Evolutionary conservation across 2,113 vertebrate species (phyloP).

Genomic region (Cyphomyrus plagiostoma): DNA sequence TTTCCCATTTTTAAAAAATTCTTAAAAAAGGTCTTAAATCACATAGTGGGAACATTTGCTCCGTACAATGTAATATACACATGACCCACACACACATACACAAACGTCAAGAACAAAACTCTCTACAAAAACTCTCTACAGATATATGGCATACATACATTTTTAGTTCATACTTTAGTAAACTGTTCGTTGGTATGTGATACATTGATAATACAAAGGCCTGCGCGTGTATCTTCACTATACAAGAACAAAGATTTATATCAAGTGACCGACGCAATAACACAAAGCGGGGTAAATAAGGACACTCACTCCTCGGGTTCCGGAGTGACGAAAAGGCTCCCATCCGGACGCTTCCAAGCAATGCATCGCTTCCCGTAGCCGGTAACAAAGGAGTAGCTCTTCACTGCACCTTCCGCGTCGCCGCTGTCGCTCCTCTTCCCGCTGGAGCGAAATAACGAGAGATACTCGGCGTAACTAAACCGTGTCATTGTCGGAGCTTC

Average conservation of each 20-base stretch:
- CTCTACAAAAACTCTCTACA: background rate
- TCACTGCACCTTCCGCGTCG: background rate
- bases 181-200: background rate
- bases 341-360: conserved; percentile 56
- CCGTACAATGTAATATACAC: background rate
- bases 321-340: conserved; percentile 45
- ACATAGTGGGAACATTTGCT: background rate
- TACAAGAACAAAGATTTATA: conserved; percentile 15
- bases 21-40: too few species aligned
- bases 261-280: conserved; percentile 39
- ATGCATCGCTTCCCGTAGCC: conserved; percentile 42
- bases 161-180: background rate
- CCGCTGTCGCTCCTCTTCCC: conserved; percentile 39
- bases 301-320: conserved; percentile 74
- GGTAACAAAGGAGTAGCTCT: conserved; percentile 22
- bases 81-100: background rate
- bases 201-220: background rate
- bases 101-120: conserved; percentile 12
- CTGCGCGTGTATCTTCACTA: background rate
- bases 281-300: conserved; percentile 32
- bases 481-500: conserved; percentile 66
- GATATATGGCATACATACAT: background rate
- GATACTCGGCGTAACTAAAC: conserved; percentile 86
- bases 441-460: conserved; percentile 77
- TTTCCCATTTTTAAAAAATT: too few species aligned